Evolutionary conservation across 2,888 invertebrate species (phyloP).

Genomic region (Apamea sordens): DNA sequence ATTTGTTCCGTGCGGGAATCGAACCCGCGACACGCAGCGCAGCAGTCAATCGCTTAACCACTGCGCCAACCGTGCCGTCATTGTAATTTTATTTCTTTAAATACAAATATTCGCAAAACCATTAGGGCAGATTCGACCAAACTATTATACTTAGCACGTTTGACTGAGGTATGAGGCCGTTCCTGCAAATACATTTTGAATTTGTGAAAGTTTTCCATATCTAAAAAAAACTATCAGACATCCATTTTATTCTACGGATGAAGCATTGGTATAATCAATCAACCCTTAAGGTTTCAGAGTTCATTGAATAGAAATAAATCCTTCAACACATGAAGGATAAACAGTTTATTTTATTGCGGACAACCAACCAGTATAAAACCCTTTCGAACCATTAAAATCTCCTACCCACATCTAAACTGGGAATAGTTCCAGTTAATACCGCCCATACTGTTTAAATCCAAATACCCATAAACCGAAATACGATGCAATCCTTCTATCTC

Average conservation of each 20-base stretch:
- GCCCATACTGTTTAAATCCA: constrained; percentile 40
- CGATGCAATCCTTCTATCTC: constrained; percentile 50
- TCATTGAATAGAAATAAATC: constrained; percentile 34
- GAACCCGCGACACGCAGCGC: too few species aligned
- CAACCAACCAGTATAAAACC: constrained; percentile 15
- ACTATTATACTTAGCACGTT: too few species aligned
- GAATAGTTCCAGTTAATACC: constrained; percentile 45
- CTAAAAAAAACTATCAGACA: neutral
- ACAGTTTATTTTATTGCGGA: constrained; percentile 22
- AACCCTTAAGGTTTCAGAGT: neutral
- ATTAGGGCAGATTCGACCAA: too few species aligned
- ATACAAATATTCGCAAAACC: too few species aligned
- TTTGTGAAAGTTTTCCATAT: too few species aligned
- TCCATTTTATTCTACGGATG: too few species aligned
- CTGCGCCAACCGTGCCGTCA: too few species aligned
- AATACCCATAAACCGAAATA: constrained; percentile 38
- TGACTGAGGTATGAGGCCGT: too few species aligned
- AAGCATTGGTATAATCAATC: neutral
- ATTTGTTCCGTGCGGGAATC: too few species aligned
- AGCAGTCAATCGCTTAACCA: too few species aligned
- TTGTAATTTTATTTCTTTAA: too few species aligned
- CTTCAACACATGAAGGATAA: constrained; percentile 19
- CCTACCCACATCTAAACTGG: constrained; percentile 27
- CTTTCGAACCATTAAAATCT: constrained; percentile 36
- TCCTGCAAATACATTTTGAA: too few species aligned